These are phyloP conservation scores for Xiphorhynchus elegans DNA, from an alignment of 2,113 vertebrate species.

Conservation along the genomic window DNA sequence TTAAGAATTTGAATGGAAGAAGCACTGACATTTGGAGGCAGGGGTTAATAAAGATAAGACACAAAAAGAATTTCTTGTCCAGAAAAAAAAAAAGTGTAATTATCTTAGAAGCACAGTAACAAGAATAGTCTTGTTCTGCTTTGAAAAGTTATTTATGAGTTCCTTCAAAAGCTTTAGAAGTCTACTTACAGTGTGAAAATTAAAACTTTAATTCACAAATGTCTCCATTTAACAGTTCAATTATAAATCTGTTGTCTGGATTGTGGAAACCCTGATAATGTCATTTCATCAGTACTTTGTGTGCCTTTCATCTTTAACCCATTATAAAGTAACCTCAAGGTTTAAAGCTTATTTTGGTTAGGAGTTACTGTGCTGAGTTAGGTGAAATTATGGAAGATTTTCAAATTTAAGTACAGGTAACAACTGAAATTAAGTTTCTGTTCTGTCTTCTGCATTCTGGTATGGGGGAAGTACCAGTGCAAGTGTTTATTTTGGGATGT, in stretches of 20 bases:
- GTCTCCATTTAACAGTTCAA: background rate
- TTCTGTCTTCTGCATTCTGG: background rate
- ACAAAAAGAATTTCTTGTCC: background rate
- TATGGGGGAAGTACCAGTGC: background rate
- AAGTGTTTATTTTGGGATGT: background rate
- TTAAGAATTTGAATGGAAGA: background rate
- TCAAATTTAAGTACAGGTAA: background rate
- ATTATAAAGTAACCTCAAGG: background rate
- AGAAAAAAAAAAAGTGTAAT: background rate
- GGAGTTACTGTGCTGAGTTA: background rate
- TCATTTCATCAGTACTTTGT: background rate
- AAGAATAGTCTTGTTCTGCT: background rate
- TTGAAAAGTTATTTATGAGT: background rate
- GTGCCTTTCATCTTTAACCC: background rate
- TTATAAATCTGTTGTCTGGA: background rate
- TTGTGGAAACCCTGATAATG: background rate
- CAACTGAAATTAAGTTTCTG: background rate
- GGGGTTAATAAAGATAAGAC: background rate
- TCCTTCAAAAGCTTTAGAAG: background rate
- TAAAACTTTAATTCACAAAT: background rate
- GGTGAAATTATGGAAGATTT: background rate
- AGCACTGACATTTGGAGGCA: background rate
- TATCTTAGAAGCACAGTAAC: background rate
- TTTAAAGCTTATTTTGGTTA: background rate
- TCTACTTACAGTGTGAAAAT: background rate